phyloP scores from a whole-genome alignment of 2,797 vertebrate genomes.

The Tangara arthus region DNA sequence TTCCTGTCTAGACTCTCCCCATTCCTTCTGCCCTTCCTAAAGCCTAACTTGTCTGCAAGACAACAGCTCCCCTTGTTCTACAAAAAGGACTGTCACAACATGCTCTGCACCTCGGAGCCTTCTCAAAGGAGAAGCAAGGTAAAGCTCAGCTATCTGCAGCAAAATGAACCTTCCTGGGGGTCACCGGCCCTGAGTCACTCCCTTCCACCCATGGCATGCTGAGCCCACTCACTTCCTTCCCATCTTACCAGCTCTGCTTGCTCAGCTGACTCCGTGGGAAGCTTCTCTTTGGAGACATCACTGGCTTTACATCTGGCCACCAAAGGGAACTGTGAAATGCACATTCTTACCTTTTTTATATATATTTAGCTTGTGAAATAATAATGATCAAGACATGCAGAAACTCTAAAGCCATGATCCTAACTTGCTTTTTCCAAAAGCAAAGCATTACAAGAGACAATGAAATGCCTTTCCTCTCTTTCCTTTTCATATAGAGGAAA shows the following conservation, averaged over 20 bases:
- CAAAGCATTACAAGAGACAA: background rate
- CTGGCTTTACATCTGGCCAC: background rate
- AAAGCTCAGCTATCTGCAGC: rapidly evolving
- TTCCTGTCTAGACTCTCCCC: slow-evolving; percentile 52
- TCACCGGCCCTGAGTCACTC: background rate
- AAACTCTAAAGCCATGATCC: background rate
- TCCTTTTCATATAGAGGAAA: background rate
- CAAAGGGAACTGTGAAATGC: background rate
- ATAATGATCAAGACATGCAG: background rate
- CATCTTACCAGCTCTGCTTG: rapidly evolving
- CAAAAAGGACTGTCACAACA: background rate
- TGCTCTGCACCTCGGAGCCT: background rate
- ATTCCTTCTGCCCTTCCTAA: background rate
- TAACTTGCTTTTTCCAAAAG: background rate
- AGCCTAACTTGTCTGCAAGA: background rate
- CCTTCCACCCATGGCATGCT: rapidly evolving
- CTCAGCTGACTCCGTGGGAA: background rate
- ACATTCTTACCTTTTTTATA: background rate
- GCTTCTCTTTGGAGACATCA: rapidly evolving
- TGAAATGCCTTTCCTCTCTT: background rate
- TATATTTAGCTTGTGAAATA: background rate
- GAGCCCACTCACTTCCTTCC: background rate
- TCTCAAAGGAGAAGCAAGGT: background rate
- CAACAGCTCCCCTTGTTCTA: background rate
- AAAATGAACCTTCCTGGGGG: background rate